Conservation (phyloP, 2,797 vertebrate genomes). For the Podarcis lilfordi region DNA sequence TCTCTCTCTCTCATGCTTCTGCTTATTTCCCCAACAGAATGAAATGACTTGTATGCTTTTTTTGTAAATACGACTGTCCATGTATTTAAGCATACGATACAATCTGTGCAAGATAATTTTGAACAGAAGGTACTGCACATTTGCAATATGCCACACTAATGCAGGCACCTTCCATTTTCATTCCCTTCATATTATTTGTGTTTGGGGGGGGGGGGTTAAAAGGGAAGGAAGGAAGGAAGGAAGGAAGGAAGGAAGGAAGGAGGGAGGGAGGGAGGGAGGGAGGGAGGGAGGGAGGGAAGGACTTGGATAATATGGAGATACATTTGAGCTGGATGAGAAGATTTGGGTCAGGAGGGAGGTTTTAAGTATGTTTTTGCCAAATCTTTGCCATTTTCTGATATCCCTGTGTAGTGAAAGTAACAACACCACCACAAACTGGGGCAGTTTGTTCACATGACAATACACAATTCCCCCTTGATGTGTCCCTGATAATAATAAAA, state of each 20-base stretch:
- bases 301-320: neutral
- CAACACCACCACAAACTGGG: neutral
- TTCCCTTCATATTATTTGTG: neutral
- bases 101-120: conserved; percentile 12
- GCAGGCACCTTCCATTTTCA: neutral
- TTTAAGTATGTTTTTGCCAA: neutral
- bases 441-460: neutral
- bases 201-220: neutral
- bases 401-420: neutral
- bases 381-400: neutral
- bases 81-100: conserved; percentile 12
- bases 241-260: too few relatives aligned
- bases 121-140: conserved; percentile 23
- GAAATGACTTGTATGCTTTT: conserved; percentile 2
- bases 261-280: too few relatives aligned
- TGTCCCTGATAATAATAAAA: too few relatives aligned
- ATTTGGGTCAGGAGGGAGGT: neutral
- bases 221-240: neutral
- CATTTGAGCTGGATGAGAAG: neutral
- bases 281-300: neutral
- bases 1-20: neutral
- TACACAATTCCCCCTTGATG: neutral
- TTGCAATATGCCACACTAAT: conserved; percentile 4
- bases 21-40: conserved; percentile 35
- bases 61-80: conserved; percentile 29